These are phyloP conservation scores for Temnothorax curvispinosus DNA, from an alignment of 1,140 invertebrate species.

Conservation along the genomic window DNA sequence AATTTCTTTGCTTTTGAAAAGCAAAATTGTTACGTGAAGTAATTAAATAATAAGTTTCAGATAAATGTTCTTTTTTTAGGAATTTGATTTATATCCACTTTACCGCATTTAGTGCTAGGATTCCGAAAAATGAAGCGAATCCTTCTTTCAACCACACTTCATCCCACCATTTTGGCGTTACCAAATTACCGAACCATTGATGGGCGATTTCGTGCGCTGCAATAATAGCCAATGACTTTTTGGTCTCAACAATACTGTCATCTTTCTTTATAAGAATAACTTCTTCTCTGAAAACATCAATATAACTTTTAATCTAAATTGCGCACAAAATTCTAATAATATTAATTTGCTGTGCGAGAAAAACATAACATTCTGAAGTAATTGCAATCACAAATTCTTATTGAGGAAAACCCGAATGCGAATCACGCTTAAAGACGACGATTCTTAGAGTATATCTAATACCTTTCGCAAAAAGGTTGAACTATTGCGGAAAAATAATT, in stretches of 20 bases:
- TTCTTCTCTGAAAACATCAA: conserved; percentile 22
- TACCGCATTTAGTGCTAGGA: conserved; percentile 80
- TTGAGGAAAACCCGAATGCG: background rate
- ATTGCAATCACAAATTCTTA: background rate
- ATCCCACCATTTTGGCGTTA: conserved; percentile 81
- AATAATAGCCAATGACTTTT: conserved; percentile 77
- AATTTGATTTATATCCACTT: background rate
- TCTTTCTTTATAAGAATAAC: background rate
- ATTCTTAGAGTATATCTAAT: background rate
- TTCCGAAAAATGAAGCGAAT: conserved; percentile 83
- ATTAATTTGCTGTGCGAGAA: background rate
- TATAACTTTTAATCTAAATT: background rate
- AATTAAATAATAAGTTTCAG: background rate
- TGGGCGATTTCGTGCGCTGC: conserved; percentile 87
- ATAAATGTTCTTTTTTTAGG: background rate
- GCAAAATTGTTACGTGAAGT: background rate
- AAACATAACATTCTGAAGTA: background rate
- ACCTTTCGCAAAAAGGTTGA: background rate
- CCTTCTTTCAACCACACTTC: conserved; percentile 87
- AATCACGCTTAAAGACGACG: background rate
- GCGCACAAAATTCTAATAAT: background rate
- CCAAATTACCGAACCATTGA: conserved; percentile 83
- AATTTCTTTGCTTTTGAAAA: no score
- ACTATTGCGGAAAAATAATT: background rate
- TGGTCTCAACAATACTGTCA: background rate